A percentile compares a stretch with the other conserved stretches of the same genome.
These are phyloP conservation scores for Doryteuthis pealeii DNA, from an alignment of 1,140 invertebrate species.

Conservation along the genomic window DNA sequence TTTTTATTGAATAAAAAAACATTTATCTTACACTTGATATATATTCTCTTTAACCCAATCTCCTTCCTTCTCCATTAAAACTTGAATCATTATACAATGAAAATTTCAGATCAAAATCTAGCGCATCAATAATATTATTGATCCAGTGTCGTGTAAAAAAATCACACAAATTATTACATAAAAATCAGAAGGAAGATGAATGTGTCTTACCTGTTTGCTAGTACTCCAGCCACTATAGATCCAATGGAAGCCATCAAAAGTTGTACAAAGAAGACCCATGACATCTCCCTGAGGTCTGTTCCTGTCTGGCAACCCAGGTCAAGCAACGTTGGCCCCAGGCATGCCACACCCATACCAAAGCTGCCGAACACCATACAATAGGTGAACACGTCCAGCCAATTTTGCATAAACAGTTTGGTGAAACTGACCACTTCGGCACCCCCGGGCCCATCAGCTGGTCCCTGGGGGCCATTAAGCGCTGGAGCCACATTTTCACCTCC, in stretches of 20 bases:
- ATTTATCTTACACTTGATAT: too few species aligned
- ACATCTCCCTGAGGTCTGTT: slow-evolving; percentile 60
- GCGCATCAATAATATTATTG: too few species aligned
- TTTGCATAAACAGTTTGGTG: slow-evolving; percentile 54
- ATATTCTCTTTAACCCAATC: too few species aligned
- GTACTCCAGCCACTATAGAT: slow-evolving; percentile 60
- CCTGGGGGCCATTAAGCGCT: not conserved
- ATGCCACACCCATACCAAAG: slow-evolving; percentile 64
- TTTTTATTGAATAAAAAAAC: too few species aligned
- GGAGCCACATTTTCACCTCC: not conserved
- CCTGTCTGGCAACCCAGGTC: slow-evolving; percentile 62
- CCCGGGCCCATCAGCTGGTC: not conserved
- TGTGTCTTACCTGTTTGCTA: slow-evolving; percentile 59
- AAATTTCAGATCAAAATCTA: too few species aligned
- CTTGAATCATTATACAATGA: too few species aligned
- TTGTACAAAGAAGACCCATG: slow-evolving; percentile 64
- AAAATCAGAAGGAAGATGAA: too few species aligned
- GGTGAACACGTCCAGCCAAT: slow-evolving; percentile 58
- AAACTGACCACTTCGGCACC: not conserved
- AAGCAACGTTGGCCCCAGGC: slow-evolving; percentile 62
- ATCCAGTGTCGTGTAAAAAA: too few species aligned
- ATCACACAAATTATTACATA: too few species aligned
- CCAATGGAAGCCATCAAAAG: slow-evolving; percentile 62
- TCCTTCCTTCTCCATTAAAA: too few species aligned
- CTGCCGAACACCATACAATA: slow-evolving; percentile 62